phyloP scores from a whole-genome alignment of 1,140 invertebrate genomes.

The Drosophila murphyi region DNA sequence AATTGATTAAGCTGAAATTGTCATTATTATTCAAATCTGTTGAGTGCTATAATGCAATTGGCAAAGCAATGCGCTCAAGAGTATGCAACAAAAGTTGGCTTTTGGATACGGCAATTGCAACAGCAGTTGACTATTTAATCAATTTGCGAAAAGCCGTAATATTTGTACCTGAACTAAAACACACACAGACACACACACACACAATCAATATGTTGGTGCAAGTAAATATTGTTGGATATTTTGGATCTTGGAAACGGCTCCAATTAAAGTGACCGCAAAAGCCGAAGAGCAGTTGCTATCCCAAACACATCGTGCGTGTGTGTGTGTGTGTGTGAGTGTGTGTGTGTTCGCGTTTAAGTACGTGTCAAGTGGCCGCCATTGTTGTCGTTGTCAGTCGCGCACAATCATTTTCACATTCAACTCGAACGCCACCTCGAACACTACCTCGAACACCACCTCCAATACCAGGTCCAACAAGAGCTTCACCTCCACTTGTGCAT shows the following conservation, averaged over 20 bases:
- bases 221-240: slow-evolving; percentile 78
- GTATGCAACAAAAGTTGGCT: slow-evolving; percentile 17
- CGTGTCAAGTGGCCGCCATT: slow-evolving; percentile 73
- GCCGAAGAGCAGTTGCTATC: slow-evolving; percentile 47
- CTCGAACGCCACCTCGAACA: neutral
- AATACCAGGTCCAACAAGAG: neutral
- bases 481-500: slow-evolving; percentile 7
- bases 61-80: slow-evolving; percentile 1
- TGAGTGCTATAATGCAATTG: too few species aligned
- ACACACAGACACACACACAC: neutral
- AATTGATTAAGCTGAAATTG: too few species aligned
- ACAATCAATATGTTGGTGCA: slow-evolving; percentile 28
- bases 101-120: neutral
- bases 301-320: neutral
- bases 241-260: slow-evolving; percentile 53
- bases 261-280: slow-evolving; percentile 56
- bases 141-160: slow-evolving; percentile 16
- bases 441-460: slow-evolving; percentile 6
- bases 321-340: neutral
- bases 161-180: slow-evolving; percentile 1
- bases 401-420: slow-evolving; percentile 10
- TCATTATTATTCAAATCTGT: too few species aligned
- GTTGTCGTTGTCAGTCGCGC: slow-evolving; percentile 15
- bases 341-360: slow-evolving; percentile 53
- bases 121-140: slow-evolving; percentile 26